phyloP scores from a whole-genome alignment of 2,797 vertebrate species.

The Halcyon leucocephala region DNA sequence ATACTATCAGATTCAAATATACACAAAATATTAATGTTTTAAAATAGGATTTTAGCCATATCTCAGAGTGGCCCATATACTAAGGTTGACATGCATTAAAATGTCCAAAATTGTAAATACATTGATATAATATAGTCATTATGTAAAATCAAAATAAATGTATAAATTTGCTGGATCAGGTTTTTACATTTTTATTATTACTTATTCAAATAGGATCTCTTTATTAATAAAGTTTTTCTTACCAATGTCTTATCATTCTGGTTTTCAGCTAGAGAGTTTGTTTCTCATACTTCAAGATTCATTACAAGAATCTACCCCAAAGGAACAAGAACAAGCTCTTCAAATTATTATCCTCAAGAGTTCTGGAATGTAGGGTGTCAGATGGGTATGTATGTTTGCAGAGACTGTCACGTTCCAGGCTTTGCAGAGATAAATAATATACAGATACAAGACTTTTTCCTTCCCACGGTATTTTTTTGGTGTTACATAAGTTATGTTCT shows the following conservation, averaged over 20 bases:
- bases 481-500: neutral
- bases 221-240: neutral
- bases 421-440: neutral
- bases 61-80: fast-evolving
- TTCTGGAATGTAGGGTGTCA: slow-evolving; percentile 94
- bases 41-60: neutral
- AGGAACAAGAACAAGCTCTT: slow-evolving; percentile 81
- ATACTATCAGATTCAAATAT: neutral
- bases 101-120: neutral
- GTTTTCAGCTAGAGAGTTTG: slow-evolving; percentile 80
- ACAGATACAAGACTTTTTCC: neutral
- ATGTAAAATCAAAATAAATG: neutral
- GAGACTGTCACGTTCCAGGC: neutral
- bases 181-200: neutral
- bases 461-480: neutral
- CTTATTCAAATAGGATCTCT: neutral
- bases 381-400: slow-evolving; percentile 81
- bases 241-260: neutral
- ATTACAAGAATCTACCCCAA: slow-evolving; percentile 90
- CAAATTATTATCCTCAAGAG: slow-evolving; percentile 90
- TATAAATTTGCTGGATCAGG: neutral
- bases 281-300: slow-evolving; percentile 84
- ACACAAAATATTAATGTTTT: neutral
- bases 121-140: neutral
- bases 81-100: neutral